Percentiles rank a stretch among this genome's conserved stretches.
Evolutionary conservation across 2,888 invertebrate genomes (phyloP).

Genomic region (Podotricha telesiphe): DNA sequence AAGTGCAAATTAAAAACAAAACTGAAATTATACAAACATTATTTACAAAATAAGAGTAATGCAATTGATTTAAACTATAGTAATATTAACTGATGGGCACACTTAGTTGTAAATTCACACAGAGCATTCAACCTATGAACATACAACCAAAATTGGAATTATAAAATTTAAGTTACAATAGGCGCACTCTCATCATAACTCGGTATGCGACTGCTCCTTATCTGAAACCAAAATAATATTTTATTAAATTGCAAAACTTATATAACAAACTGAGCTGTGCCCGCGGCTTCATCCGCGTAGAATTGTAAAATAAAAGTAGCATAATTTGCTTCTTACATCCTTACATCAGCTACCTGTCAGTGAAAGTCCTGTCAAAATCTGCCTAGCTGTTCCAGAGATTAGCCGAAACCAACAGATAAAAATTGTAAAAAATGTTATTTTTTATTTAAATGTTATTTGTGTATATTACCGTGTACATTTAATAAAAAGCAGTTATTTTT

Average conservation of each 20-base stretch:
- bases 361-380: too few species aligned
- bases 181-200: conserved; percentile 72
- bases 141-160: conserved; percentile 49
- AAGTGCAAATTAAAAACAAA: conserved; percentile 22
- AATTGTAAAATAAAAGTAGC: too few species aligned
- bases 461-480: too few species aligned
- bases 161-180: conserved; percentile 47
- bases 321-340: too few species aligned
- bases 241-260: not conserved
- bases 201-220: conserved; percentile 62
- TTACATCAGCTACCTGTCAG: too few species aligned
- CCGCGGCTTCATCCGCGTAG: too few species aligned
- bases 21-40: conserved; percentile 45
- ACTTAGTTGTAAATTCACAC: conserved; percentile 25
- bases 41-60: conserved; percentile 42
- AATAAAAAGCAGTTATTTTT: too few species aligned
- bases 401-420: too few species aligned
- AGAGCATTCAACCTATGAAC: conserved; percentile 41
- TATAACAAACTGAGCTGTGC: too few species aligned
- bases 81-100: conserved; percentile 26
- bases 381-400: too few species aligned
- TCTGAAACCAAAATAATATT: conserved; percentile 56
- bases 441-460: too few species aligned
- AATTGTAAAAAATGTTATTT: conserved; percentile 6
- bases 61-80: conserved; percentile 29